Evolutionary conservation across 2,113 vertebrate species (phyloP).

Genomic region (Dipodomys ordii): DNA sequence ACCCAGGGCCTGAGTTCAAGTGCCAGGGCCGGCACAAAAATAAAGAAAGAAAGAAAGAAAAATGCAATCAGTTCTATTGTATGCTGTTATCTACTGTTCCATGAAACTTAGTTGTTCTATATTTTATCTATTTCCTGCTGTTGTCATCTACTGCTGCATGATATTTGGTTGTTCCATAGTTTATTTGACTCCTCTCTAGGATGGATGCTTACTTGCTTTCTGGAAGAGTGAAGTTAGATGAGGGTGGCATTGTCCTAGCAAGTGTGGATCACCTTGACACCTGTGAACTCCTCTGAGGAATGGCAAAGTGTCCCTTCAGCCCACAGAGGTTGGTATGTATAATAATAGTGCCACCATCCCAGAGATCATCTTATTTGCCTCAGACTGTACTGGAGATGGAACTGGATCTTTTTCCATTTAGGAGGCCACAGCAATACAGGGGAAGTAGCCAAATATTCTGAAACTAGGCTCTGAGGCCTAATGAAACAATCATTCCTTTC

Average conservation of each 20-base stretch:
- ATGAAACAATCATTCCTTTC: neutral
- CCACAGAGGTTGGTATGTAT: neutral
- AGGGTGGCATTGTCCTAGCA: neutral
- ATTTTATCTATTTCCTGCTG: too few relatives aligned
- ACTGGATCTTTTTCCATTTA: neutral
- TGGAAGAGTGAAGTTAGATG: neutral
- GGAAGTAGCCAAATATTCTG: neutral
- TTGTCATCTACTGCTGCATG: too few relatives aligned
- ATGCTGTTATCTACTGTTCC: neutral
- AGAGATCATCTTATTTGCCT: neutral
- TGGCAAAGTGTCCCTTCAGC: neutral
- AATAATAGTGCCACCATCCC: neutral
- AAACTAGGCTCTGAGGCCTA: neutral
- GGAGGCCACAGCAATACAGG: neutral
- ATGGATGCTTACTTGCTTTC: neutral
- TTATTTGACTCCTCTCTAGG: neutral
- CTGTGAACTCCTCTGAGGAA: neutral
- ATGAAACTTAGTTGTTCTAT: too few relatives aligned
- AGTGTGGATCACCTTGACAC: neutral
- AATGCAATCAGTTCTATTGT: constrained; percentile 12
- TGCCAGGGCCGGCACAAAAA: too few relatives aligned
- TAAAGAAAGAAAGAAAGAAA: too few relatives aligned
- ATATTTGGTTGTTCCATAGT: neutral
- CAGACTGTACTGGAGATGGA: neutral
- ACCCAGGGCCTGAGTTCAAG: too few relatives aligned